Evolutionary conservation across 2,888 invertebrate genomes (phyloP), one percentile per base, ranked within the genome.

Genomic region (Mythimna vitellina): DNA sequence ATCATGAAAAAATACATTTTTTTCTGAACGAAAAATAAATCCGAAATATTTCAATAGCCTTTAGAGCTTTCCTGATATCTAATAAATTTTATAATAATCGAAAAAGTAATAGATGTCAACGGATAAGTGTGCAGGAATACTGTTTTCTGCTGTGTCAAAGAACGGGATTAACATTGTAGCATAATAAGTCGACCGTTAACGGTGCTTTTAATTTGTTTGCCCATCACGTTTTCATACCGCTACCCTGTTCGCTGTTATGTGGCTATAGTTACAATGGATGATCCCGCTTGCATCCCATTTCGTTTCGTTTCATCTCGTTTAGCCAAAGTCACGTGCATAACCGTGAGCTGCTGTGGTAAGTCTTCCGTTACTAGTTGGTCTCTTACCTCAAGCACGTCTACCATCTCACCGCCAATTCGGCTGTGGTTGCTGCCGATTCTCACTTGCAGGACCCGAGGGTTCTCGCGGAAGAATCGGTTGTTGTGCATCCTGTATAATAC

Each of bases 401-500:
- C 62, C 4, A 88, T 35, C 56, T 95, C 95, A 0, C 96, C 96
- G 0, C 95, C 94, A 14, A 95, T 84, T 54, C 95, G 88, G 86
- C 95, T 95, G 86, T 96, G 95, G 81, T 96, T 96, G 75, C 95
- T 96, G 32, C 95, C 95, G 0, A 95, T 64, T 67, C 96, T 88
- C 10, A 96, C 91, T 69, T 91, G 85, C 3, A 96, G 84, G 0
- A 93, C 89, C 20, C 84, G 88, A 0, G 96, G 96, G 71, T 96
- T 96, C 78, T 96, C 96, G 0, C 96, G 92, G 77, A 92, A 96
- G 84, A 93, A 95, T 0, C 96, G 92, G 74, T 96, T 96, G 81
- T 96, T 96, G 80, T 96, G 94, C 92, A 95, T 92, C 54, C 96
- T 96, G 42, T 12, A 5, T 12, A 75, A 57, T 35, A 5, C 25